phyloP scores from a whole-genome alignment of 2,113 vertebrate species.

The Ariopsis seemanni region DNA sequence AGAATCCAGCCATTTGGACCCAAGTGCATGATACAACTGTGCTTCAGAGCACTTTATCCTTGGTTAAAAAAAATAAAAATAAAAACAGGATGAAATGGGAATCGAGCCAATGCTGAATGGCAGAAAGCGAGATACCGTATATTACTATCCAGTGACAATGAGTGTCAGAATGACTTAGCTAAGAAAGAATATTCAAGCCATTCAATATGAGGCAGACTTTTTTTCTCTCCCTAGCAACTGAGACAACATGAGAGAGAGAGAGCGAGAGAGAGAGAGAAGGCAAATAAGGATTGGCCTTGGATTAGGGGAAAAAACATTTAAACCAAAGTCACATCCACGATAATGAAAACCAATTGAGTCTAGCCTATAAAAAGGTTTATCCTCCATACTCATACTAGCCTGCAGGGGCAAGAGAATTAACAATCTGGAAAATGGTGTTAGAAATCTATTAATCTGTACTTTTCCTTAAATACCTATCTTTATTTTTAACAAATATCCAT shows the following conservation, averaged over 20 bases:
- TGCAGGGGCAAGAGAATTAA: conserved; percentile 73
- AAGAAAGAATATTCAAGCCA: conserved; percentile 36
- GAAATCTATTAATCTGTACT: conserved; percentile 67
- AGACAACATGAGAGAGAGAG: conserved; percentile 12
- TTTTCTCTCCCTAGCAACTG: conserved; percentile 42
- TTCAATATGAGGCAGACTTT: conserved; percentile 30
- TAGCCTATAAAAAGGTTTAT: conserved; percentile 77
- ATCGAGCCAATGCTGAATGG: conserved; percentile 18
- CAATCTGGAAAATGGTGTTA: conserved; percentile 66
- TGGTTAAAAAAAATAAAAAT: not conserved
- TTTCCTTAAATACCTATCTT: conserved; percentile 64
- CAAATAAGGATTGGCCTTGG: conserved; percentile 41
- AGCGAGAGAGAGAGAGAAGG: conserved; percentile 1
- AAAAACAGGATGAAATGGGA: not conserved
- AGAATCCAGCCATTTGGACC: not conserved
- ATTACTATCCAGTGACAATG: conserved; percentile 31
- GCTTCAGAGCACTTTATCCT: conserved; percentile 8
- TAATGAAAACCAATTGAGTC: conserved; percentile 77
- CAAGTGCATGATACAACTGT: not conserved
- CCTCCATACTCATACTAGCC: conserved; percentile 74
- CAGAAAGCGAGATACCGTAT: conserved; percentile 38
- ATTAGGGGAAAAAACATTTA: conserved; percentile 44
- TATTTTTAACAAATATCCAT: conserved; percentile 67
- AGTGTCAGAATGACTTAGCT: conserved; percentile 44
- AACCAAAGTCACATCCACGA: conserved; percentile 74